Conservation (phyloP, 2,888 invertebrate species). For the Caenorhabditis sp. region DNA sequence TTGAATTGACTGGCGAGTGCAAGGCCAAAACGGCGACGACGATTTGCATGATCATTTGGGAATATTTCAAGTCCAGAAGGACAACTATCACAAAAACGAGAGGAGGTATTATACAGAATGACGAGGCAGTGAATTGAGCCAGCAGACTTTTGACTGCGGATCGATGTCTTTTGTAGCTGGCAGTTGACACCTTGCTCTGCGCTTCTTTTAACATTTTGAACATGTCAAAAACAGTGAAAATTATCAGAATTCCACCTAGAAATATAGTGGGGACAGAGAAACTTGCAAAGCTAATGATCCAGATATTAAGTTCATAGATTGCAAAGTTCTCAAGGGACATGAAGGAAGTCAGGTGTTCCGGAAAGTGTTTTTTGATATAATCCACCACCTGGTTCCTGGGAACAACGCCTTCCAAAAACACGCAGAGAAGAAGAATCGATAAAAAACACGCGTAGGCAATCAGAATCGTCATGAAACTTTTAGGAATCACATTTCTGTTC, state of each 20-base stretch:
- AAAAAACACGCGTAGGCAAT: too few species aligned
- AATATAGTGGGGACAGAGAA: slow-evolving; percentile 10
- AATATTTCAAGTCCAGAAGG: neutral
- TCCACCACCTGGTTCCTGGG: too few species aligned
- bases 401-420: too few species aligned
- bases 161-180: slow-evolving; percentile 35
- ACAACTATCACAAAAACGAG: slow-evolving; percentile 13
- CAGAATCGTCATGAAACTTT: too few species aligned
- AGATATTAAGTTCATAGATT: slow-evolving; percentile 18
- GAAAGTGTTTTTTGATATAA: slow-evolving; percentile 21
- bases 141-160: slow-evolving; percentile 20
- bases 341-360: neutral
- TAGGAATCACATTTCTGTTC: neutral
- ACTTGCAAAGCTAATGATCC: slow-evolving; percentile 3
- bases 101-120: slow-evolving; percentile 28
- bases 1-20: slow-evolving; percentile 20
- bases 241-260: slow-evolving; percentile 8
- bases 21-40: neutral
- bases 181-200: slow-evolving; percentile 4
- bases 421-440: too few species aligned
- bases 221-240: slow-evolving; percentile 13
- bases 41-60: neutral
- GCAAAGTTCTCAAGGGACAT: slow-evolving; percentile 21
- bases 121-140: slow-evolving; percentile 44
- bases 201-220: neutral